phyloP scores from a whole-genome alignment of 2,797 vertebrate species.

The Adrianichthys oophorus region DNA sequence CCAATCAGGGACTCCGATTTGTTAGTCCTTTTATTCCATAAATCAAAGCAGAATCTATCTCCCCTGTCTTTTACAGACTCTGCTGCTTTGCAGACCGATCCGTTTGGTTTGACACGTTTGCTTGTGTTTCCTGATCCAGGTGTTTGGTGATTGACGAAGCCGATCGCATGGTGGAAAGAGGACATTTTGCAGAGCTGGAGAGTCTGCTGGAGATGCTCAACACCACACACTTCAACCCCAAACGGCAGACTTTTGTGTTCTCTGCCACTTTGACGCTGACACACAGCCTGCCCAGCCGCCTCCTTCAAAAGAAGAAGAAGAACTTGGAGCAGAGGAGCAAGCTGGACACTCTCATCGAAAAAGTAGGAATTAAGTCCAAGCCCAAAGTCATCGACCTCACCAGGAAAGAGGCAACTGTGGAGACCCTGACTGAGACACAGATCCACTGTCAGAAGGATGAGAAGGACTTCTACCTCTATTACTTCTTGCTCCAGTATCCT shows the following conservation, averaged over 20 bases:
- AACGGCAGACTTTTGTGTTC: constrained; percentile 92
- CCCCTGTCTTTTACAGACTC: too few relatives aligned
- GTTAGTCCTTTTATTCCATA: too few relatives aligned
- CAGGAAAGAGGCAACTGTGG: constrained; percentile 91
- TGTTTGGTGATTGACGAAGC: constrained; percentile 97
- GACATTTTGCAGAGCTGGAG: constrained; percentile 93
- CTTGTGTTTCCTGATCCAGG: constrained; percentile 65
- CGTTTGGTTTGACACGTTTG: background rate
- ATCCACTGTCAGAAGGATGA: constrained; percentile 91
- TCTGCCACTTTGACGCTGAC: constrained; percentile 93
- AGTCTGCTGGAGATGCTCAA: constrained; percentile 90
- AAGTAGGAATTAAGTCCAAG: constrained; percentile 89
- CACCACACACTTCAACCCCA: constrained; percentile 86
- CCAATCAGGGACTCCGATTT: too few relatives aligned
- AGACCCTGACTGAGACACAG: constrained; percentile 90
- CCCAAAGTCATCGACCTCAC: constrained; percentile 95
- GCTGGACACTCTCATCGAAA: constrained; percentile 88
- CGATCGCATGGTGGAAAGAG: constrained; percentile 95
- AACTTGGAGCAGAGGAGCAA: constrained; percentile 84
- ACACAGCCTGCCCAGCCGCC: constrained; percentile 82
- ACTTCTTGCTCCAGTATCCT: constrained; percentile 91
- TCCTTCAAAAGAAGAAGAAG: constrained; percentile 88
- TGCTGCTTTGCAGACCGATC: too few relatives aligned
- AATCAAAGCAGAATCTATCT: too few relatives aligned
- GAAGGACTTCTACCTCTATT: constrained; percentile 95